Percentiles rank a stretch among this genome's conserved stretches.
Conservation (phyloP, 1,140 invertebrate species). For the Conus ventricosus region DNA sequence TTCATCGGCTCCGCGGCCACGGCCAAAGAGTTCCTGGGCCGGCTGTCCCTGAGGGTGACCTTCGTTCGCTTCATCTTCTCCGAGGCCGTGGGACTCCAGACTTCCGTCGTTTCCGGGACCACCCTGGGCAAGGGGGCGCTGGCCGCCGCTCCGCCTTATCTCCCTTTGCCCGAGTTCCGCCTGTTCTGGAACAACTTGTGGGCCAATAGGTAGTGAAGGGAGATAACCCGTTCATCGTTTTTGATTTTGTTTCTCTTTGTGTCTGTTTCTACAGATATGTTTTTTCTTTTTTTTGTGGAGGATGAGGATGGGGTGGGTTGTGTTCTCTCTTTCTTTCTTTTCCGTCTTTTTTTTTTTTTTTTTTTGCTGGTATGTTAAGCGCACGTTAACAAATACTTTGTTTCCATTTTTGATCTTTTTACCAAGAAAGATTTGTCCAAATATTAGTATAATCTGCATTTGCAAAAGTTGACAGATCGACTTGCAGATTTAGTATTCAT, state of each 20-base stretch:
- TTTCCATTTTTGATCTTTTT: no score
- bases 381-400: no score
- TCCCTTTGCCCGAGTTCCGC: slow-evolving; percentile 26
- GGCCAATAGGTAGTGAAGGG: not conserved
- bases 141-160: not conserved
- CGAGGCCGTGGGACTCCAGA: slow-evolving; percentile 13
- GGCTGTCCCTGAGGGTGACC: not conserved
- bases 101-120: not conserved
- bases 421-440: no score
- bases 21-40: not conserved
- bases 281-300: not conserved
- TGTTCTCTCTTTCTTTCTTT: no score
- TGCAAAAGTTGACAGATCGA: no score
- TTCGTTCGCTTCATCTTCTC: slow-evolving; percentile 24
- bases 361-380: no score
- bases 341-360: no score
- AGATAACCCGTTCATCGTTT: no score
- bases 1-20: not conserved
- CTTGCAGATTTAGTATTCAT: no score
- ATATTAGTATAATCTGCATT: no score
- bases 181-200: slow-evolving; percentile 13
- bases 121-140: slow-evolving; percentile 11
- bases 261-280: not conserved
- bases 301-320: not conserved
- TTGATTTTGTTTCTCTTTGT: no score